Evolutionary conservation across 1,140 invertebrate genomes (phyloP), one percentile per base, ranked within the genome.

Genomic region (Drosophila funebris): DNA sequence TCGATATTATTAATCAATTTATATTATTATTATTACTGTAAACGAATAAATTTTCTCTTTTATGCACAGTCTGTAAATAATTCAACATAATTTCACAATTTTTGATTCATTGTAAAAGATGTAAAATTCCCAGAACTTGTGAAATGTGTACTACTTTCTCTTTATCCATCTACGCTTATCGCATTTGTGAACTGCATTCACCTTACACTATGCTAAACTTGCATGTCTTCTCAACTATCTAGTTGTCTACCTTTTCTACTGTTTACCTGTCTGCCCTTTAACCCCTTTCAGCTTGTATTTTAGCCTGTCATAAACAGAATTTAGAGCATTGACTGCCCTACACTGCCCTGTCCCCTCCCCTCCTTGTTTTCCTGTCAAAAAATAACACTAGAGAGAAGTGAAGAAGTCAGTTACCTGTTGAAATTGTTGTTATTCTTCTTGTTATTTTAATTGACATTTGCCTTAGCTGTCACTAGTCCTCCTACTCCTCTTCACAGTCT

Each of bases 401-500:
- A 74, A 82, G 62, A 76, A 69, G 64, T 78, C 78, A 78, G 68
- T 87, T 87, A 83, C 82, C 82, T 87, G 82, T 87, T 87, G 82
- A 78, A 71, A 83, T 72, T 82, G 39, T 50, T 36, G 39, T 57
- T 73, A 27, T 58, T 62, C 20, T 81, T 73, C 44, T 78, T 75
- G 66, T 78, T 87, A 72, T 87, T 87, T 82, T 82, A 82, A 82
- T 87, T 87, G 82, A 67, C 78, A 73, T 87, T 85, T 87, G 68
- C 71, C 80, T 76, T 73, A 63, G 52, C 60, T n/a, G 9, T 9
- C 24, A n/a, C 48, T 22, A 44, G 8, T 11, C 13, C 22, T 22
- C n/a, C 9, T 57, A 46, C 6, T 76, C 63, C 70, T 8, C 20
- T 3, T 72, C 66, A 76, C 20, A 53, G 43, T 43, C 43, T 61